A percentile compares a stretch with the other conserved stretches of the same genome.
phyloP scores from a whole-genome alignment of 1,140 invertebrate species.

The Psix sp. region DNA sequence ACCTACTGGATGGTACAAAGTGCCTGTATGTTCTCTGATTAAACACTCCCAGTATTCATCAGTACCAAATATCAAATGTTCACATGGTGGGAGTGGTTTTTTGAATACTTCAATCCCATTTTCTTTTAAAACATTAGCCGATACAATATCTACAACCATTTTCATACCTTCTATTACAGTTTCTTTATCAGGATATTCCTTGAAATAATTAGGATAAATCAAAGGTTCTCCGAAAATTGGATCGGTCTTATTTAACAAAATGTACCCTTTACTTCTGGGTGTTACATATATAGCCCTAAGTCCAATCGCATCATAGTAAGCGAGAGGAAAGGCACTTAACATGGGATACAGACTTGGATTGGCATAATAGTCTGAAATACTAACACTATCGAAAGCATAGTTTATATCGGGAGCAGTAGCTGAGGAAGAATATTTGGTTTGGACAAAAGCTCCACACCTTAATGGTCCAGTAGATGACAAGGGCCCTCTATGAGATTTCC shows the following conservation, averaged over 20 bases:
- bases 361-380: background rate
- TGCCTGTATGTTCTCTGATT: constrained; percentile 79
- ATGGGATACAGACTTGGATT: constrained; percentile 19
- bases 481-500: constrained; percentile 64
- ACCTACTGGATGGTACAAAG: constrained; percentile 84
- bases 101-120: constrained; percentile 58
- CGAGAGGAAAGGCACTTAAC: constrained; percentile 59
- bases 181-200: constrained; percentile 72
- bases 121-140: constrained; percentile 56
- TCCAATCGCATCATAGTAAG: constrained; percentile 72
- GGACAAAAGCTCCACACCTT: constrained; percentile 64
- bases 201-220: constrained; percentile 80
- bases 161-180: constrained; percentile 74
- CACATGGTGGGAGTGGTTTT: constrained; percentile 64
- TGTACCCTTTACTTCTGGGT: constrained; percentile 74
- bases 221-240: constrained; percentile 79
- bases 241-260: constrained; percentile 77
- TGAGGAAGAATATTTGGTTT: constrained; percentile 63
- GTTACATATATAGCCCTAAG: constrained; percentile 74
- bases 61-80: constrained; percentile 71
- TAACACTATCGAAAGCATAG: constrained; percentile 61
- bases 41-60: constrained; percentile 83
- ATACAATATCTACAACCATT: constrained; percentile 57
- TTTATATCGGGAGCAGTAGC: constrained; percentile 80
- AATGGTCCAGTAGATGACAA: constrained; percentile 68